These are phyloP conservation scores for Leptoteleia sp. DNA, from an alignment of 1,140 invertebrate genomes.

Conservation along the genomic window DNA sequence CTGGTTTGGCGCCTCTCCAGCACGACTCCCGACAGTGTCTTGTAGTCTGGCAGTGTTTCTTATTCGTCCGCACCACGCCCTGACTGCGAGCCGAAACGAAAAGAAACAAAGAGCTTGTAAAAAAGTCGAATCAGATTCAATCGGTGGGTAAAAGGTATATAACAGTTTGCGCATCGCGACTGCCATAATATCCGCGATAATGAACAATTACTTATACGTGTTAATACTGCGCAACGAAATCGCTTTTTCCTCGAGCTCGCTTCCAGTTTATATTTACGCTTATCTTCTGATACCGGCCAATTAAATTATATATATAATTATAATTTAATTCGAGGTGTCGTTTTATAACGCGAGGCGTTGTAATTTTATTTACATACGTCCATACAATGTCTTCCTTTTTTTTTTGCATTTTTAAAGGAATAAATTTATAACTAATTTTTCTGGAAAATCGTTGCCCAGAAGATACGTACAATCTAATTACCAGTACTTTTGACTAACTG, in stretches of 20 bases:
- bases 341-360: neutral
- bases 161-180: slow-evolving; percentile 42
- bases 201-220: slow-evolving; percentile 34
- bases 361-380: neutral
- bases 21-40: slow-evolving; percentile 94
- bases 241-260: slow-evolving; percentile 10
- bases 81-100: slow-evolving; percentile 82
- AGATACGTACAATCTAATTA: no score
- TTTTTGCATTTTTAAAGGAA: no score
- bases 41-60: slow-evolving; percentile 95
- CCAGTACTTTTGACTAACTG: no score
- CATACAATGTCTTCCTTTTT: neutral
- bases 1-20: slow-evolving; percentile 92
- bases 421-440: no score
- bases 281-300: neutral
- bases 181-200: slow-evolving; percentile 26
- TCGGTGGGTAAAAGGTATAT: slow-evolving; percentile 43
- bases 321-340: neutral
- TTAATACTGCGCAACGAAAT: slow-evolving; percentile 11
- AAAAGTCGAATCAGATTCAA: slow-evolving; percentile 55
- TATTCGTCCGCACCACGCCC: slow-evolving; percentile 90
- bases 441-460: no score
- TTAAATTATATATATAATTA: slow-evolving; percentile 1
- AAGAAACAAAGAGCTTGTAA: slow-evolving; percentile 9
- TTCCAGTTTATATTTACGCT: neutral